Base-by-base conservation (phyloP, 2,113 vertebrate species). In the Pavo muticus region DNA sequence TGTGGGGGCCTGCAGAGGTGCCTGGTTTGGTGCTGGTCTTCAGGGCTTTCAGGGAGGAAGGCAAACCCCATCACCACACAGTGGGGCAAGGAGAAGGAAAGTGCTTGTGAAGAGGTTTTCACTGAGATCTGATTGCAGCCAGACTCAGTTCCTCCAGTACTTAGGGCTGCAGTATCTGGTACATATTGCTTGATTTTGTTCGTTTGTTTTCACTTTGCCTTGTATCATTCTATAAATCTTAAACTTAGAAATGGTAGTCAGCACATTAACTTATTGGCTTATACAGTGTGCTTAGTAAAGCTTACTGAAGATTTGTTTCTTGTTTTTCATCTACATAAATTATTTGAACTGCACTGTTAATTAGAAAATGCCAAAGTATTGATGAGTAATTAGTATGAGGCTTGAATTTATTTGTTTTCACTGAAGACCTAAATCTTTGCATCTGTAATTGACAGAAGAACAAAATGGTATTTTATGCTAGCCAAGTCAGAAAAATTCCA, bases 371-470 rank as follows among this genome's bases (percentile, higher is more conserved):
- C 77, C 39, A 14, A 69, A 35, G 32, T 70, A 19, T 40, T 71
- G 93, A n/a, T 48, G 27, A 73, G 59, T 93, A 81, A 81, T 94
- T 47, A 91, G 91, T 75, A 39, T 45, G 73, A 83, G 23, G 24
- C 27, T 82, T 60, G 61, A 71, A 24, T 54, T 86, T 67, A 27
- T 23, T 85, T 92, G 24, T 59, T 81, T 88, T 76, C 64, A 10
- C 23, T 17, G 15, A 37, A 10, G 21, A 39, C 32, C 39, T 82
- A 39, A 21, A 29, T n/a, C 47, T 50, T 7, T 40, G 59, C 47
- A 37, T 56, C 20, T 83, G 64, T 78, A 63, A 27, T 24, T 74
- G 37, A 91, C 19, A 56, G 44, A 68, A 67, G 4, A 80, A 35
- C 39, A 65, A 37, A 76, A 69, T 42, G 15, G 5, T 88, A 10